Conservation (phyloP, 2,113 vertebrate genomes). For the Cephalopterus ornatus region DNA sequence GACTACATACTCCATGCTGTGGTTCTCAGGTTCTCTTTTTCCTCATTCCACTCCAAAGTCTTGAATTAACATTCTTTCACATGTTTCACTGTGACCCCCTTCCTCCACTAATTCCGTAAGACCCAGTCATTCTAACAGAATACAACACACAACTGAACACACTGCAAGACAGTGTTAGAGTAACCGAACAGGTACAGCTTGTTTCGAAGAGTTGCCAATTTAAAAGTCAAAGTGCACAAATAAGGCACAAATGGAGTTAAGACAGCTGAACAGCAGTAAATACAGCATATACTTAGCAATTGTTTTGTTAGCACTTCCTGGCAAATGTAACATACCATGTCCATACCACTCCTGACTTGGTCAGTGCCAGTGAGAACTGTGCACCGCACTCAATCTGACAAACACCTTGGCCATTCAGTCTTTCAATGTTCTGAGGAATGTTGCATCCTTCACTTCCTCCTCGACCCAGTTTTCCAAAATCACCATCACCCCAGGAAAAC, state of each 20-base stretch:
- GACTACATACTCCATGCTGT: neutral
- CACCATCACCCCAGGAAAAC: conserved; percentile 98
- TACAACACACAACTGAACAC: neutral
- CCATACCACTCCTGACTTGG: conserved; percentile 98
- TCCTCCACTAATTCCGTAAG: neutral
- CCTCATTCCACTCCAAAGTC: neutral
- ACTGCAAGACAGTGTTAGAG: neutral
- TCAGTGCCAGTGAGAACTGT: conserved; percentile 95
- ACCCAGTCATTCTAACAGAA: neutral
- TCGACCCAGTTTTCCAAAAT: conserved; percentile 95
- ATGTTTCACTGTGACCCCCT: neutral
- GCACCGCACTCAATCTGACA: conserved; percentile 98
- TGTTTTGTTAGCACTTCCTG: neutral
- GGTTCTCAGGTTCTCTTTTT: neutral
- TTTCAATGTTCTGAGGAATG: conserved; percentile 97
- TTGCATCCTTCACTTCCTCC: conserved; percentile 99
- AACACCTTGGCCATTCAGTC: conserved; percentile 92
- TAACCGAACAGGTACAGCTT: neutral
- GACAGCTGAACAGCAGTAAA: neutral
- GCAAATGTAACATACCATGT: conserved; percentile 83
- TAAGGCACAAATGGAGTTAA: neutral
- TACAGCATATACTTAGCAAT: neutral
- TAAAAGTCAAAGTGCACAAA: neutral
- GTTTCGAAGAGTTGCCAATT: neutral
- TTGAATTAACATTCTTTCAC: neutral